Evolutionary conservation across 1,140 invertebrate genomes (phyloP), one percentile per base, ranked within the genome.

Genomic region (Rhopalosiphum maidis): DNA sequence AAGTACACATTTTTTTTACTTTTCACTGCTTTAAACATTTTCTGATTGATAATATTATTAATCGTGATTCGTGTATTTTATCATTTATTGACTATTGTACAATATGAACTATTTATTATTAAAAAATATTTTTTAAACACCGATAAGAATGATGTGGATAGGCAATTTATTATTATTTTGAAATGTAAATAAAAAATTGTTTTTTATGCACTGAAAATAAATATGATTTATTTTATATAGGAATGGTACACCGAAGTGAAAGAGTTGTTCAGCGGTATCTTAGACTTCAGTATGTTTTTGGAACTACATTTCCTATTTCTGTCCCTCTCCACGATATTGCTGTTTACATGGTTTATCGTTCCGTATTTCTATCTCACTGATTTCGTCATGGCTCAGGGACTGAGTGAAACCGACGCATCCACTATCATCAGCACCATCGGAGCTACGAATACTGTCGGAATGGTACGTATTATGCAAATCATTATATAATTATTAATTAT

Each of bases 331-430:
- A 98, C 98, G 90, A 97, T 98, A 94, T 96, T 98, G 83, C 96
- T 98, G n/a, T 98, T 98, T 95, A 97, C 97, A 94, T 98, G 97
- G 97, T 98, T 98, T 95, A 98, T 98, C 94, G 97, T 98, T 85
- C 98, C 98, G 54, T 98, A 98, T 95, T 97, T 98, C 95, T 98
- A 98, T 95, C 95, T 98, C 37, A 97, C 97, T 83, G 97, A 98
- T 94, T 95, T 95, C 94, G 95, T 96, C 21, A 94, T 95, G 55
- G 94, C 94, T 87, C 94, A 94, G 21, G 94, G 91, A 41, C 94
- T 95, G 95, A 96, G 96, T 18, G 97, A 97, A 94, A 96, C 97
- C 22, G 96, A 97, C 85, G 97, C 97, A 55, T 98, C 98, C 2
- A 96, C 96, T 92, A 96, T 98, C 89, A 96, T 98, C 92, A 98